Conservation (phyloP, 2,888 invertebrate genomes). For the Lissonota sp. region DNA sequence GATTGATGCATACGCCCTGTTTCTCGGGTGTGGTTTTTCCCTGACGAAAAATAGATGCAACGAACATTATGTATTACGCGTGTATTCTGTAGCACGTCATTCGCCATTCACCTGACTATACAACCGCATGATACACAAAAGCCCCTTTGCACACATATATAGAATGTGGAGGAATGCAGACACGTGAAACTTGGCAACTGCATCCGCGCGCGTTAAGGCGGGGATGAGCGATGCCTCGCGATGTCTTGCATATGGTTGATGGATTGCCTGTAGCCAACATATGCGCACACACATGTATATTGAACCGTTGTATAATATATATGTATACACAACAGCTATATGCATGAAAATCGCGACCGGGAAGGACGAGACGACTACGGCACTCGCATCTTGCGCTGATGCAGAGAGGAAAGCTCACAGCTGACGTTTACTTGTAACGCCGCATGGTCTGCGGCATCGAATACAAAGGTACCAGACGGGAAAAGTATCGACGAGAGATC, state of each 20-base stretch:
- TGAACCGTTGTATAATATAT: background rate
- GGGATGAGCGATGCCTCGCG: constrained; percentile 76
- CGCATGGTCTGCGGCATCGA: constrained; percentile 37
- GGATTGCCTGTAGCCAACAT: constrained; percentile 80
- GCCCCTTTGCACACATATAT: constrained; percentile 54
- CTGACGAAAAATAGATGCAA: background rate
- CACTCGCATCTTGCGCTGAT: background rate
- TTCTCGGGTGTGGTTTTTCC: background rate
- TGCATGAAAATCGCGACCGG: constrained; percentile 75
- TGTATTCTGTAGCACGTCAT: constrained; percentile 6
- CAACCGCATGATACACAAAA: constrained; percentile 37
- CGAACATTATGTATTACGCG: constrained; percentile 12
- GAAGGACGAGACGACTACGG: too few relatives aligned
- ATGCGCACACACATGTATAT: background rate
- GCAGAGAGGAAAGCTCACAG: constrained; percentile 18
- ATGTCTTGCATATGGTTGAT: constrained; percentile 77
- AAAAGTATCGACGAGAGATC: constrained; percentile 24
- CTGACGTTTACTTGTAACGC: constrained; percentile 30
- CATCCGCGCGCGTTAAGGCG: constrained; percentile 74
- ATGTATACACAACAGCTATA: constrained; percentile 71
- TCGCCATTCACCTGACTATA: constrained; percentile 10
- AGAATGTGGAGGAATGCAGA: constrained; percentile 35
- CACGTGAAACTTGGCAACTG: constrained; percentile 75
- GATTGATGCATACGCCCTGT: background rate
- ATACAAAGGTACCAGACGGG: constrained; percentile 32